Conservation (phyloP, 2,113 vertebrate species). For the Sterna hirundo region DNA sequence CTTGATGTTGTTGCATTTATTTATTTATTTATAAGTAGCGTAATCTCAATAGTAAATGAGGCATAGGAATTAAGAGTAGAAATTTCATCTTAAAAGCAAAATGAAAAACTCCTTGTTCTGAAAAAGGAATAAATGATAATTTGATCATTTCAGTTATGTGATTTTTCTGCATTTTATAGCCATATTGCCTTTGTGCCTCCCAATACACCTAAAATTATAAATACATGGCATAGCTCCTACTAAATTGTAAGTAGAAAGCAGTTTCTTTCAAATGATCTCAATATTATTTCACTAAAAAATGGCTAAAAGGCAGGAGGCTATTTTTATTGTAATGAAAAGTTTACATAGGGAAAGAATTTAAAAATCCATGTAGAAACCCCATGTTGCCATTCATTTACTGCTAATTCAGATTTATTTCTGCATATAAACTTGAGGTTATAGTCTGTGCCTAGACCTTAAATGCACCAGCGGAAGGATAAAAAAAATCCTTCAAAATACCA, state of each 20-base stretch:
- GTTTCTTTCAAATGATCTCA: conserved; percentile 14
- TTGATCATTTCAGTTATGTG: background rate
- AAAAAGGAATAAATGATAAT: conserved; percentile 33
- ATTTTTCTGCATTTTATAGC: conserved; percentile 52
- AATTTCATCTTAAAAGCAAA: conserved; percentile 11
- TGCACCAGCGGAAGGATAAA: conserved; percentile 86
- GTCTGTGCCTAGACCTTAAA: conserved; percentile 86
- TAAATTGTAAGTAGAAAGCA: conserved; percentile 25
- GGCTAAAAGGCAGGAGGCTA: conserved; percentile 62
- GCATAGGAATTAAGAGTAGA: conserved; percentile 60
- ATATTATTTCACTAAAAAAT: conserved; percentile 45
- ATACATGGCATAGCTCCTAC: conserved; percentile 33
- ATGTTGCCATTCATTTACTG: conserved; percentile 62
- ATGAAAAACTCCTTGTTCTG: conserved; percentile 30
- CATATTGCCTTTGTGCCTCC: conserved; percentile 70
- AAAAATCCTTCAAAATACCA: conserved; percentile 82
- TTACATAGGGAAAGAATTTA: conserved; percentile 61
- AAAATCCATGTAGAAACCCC: conserved; percentile 61
- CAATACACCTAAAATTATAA: conserved; percentile 25
- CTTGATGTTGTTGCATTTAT: conserved; percentile 50
- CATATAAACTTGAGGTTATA: conserved; percentile 82
- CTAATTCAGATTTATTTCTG: conserved; percentile 77
- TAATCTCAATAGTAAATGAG: conserved; percentile 44
- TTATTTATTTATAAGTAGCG: conserved; percentile 59
- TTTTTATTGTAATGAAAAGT: conserved; percentile 54